phyloP scores from a whole-genome alignment of 2,888 invertebrate genomes.

The Parthenolecanium corni region DNA sequence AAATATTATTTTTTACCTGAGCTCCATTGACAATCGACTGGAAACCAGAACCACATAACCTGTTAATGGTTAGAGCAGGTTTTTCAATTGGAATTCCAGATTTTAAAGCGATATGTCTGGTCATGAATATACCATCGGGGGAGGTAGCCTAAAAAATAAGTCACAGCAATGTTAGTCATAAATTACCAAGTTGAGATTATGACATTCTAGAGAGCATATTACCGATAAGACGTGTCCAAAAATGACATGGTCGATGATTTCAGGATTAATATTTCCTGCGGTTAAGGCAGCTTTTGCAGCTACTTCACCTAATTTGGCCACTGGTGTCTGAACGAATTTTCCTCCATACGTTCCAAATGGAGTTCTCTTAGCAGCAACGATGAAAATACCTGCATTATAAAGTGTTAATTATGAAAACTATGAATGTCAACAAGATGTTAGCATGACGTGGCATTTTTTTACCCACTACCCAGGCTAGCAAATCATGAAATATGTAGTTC shows the following conservation, averaged over 20 bases:
- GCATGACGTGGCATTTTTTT: too few relatives aligned
- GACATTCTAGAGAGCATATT: constrained; percentile 33
- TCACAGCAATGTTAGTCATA: too few relatives aligned
- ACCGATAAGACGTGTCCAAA: constrained; percentile 83
- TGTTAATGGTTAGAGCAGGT: constrained; percentile 79
- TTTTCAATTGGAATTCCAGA: constrained; percentile 72
- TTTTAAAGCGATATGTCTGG: constrained; percentile 77
- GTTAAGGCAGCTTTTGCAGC: constrained; percentile 69
- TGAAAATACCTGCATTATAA: constrained; percentile 58
- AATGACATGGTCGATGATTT: constrained; percentile 74
- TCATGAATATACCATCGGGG: constrained; percentile 69
- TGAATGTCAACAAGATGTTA: too few relatives aligned
- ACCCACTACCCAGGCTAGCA: too few relatives aligned
- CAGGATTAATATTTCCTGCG: constrained; percentile 68
- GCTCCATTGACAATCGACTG: constrained; percentile 84
- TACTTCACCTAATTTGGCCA: constrained; percentile 66
- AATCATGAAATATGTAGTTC: too few relatives aligned
- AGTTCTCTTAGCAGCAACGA: constrained; percentile 92
- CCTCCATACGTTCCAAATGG: constrained; percentile 94
- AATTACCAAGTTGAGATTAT: neutral
- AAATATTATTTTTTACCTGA: too few relatives aligned
- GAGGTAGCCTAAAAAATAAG: constrained; percentile 51
- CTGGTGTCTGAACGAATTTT: constrained; percentile 57
- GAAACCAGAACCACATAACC: constrained; percentile 95
- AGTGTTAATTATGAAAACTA: too few relatives aligned